phyloP scores from a whole-genome alignment of 2,888 invertebrate species.

The Clepsis dumicolana region DNA sequence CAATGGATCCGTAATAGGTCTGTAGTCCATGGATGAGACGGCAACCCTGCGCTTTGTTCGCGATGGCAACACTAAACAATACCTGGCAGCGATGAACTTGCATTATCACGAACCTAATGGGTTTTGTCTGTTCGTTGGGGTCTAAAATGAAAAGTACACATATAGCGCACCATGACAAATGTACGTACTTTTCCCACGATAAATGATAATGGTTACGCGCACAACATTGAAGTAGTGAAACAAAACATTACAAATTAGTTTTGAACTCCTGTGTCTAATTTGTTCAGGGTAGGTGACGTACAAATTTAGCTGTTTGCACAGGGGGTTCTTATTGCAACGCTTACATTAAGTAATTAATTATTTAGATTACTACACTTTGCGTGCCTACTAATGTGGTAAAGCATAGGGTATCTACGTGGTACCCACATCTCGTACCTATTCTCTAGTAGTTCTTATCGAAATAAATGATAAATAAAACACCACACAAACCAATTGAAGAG shows the following conservation, averaged over 20 bases:
- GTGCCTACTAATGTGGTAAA: no score
- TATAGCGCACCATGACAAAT: constrained; percentile 67
- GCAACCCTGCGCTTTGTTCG: constrained; percentile 77
- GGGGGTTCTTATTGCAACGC: not conserved
- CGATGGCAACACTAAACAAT: constrained; percentile 80
- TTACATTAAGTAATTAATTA: no score
- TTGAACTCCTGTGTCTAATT: constrained; percentile 30
- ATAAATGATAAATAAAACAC: not conserved
- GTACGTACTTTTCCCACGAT: constrained; percentile 71
- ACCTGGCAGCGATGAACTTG: constrained; percentile 80
- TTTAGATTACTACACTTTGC: no score
- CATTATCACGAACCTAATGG: constrained; percentile 83
- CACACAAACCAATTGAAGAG: not conserved
- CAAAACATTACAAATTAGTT: constrained; percentile 43
- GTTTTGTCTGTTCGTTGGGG: constrained; percentile 74
- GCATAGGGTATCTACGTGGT: no score
- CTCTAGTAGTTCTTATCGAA: no score
- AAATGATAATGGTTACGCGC: constrained; percentile 45
- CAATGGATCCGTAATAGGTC: constrained; percentile 80
- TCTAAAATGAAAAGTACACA: constrained; percentile 68
- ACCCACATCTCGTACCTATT: no score
- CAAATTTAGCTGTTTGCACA: constrained; percentile 22
- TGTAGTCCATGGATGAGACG: constrained; percentile 78
- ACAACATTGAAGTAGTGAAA: constrained; percentile 39
- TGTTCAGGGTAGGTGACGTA: constrained; percentile 30